These are phyloP conservation scores for Amphipyra berbera DNA, from an alignment of 2,888 invertebrate genomes.

Conservation along the genomic window DNA sequence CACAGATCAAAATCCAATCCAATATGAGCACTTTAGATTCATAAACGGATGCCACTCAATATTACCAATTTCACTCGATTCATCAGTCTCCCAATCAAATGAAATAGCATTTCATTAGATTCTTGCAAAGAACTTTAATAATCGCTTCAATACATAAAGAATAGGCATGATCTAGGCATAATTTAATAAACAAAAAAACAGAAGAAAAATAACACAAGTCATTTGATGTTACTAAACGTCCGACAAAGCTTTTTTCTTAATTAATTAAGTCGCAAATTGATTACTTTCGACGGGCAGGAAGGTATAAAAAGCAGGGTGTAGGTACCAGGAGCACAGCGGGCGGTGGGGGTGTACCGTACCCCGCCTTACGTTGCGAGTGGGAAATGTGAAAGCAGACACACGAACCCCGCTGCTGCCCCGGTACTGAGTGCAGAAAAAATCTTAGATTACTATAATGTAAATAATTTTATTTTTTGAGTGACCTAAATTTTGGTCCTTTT, in stretches of 20 bases:
- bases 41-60: too few relatives aligned
- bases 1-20: too few relatives aligned
- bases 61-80: constrained; percentile 8
- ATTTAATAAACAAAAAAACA: constrained; percentile 49
- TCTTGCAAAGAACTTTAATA: constrained; percentile 25
- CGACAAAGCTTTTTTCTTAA: constrained; percentile 83
- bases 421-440: constrained; percentile 75
- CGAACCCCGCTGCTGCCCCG: constrained; percentile 86
- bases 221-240: constrained; percentile 64
- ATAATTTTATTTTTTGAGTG: neutral
- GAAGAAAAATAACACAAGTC: constrained; percentile 57
- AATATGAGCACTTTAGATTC: too few relatives aligned
- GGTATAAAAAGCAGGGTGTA: constrained; percentile 87
- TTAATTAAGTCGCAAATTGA: constrained; percentile 90
- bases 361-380: constrained; percentile 87
- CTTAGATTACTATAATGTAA: neutral
- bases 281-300: constrained; percentile 88
- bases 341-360: constrained; percentile 76
- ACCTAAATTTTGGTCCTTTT: neutral
- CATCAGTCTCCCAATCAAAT: constrained; percentile 31
- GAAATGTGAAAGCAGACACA: constrained; percentile 90
- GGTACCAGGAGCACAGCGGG: constrained; percentile 83
- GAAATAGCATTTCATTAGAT: constrained; percentile 25
- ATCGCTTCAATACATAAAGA: constrained; percentile 17
- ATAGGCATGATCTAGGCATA: constrained; percentile 42